Percentiles rank a stretch among this genome's conserved stretches.
These are phyloP conservation scores for Chironex yamaguchii DNA, from an alignment of 30 jellyfish, hydroid and myxozoan species.

Conservation along the genomic window DNA sequence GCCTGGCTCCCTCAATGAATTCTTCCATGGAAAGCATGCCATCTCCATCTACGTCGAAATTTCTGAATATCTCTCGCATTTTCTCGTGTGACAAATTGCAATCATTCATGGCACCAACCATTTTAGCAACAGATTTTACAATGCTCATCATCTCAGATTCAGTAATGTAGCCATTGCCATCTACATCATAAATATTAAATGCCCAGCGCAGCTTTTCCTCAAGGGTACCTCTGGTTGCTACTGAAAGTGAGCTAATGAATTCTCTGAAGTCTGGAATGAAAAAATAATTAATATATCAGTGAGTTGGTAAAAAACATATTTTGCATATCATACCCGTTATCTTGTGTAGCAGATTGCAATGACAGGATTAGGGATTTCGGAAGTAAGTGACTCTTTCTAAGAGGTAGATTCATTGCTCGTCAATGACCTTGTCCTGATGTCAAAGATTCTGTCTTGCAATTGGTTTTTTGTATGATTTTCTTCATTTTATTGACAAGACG, in stretches of 20 bases:
- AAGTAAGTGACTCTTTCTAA: no score
- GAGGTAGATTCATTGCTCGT: no score
- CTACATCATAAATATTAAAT: slow-evolving; percentile 66
- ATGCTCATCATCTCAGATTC: slow-evolving; percentile 60
- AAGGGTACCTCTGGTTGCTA: slow-evolving; percentile 74
- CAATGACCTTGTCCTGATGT: no score
- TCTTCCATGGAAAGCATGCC: slow-evolving; percentile 65
- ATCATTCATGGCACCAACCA: slow-evolving; percentile 68
- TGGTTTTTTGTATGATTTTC: no score
- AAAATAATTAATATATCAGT: no score
- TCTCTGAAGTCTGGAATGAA: slow-evolving; percentile 65
- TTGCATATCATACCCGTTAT: no score
- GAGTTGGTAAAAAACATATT: no score
- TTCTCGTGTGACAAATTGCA: slow-evolving; percentile 3
- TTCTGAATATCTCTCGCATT: slow-evolving; percentile 22
- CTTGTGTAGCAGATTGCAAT: no score
- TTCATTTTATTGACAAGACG: no score
- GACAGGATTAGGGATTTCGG: no score
- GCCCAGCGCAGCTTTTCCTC: slow-evolving; percentile 81
- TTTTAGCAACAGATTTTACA: slow-evolving; percentile 44
- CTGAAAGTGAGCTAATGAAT: slow-evolving; percentile 74
- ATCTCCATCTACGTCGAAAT: slow-evolving; percentile 59
- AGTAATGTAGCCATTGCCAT: slow-evolving; percentile 76
- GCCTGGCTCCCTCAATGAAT: slow-evolving; percentile 61
- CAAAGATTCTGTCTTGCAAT: no score